Conservation (phyloP, 1,140 invertebrate genomes). For the Eufriesea mexicana region DNA sequence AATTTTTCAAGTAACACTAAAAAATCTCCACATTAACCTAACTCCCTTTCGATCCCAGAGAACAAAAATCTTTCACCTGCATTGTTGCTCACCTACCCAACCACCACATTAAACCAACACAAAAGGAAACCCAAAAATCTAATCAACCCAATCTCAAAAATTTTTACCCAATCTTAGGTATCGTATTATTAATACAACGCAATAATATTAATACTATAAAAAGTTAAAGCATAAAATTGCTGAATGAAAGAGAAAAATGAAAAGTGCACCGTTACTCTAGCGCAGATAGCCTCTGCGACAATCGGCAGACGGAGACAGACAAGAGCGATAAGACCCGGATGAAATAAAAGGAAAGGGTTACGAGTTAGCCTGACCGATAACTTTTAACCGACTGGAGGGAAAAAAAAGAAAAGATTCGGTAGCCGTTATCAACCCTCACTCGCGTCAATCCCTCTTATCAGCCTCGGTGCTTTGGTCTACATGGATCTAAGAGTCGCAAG, state of each 20-base stretch:
- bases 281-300: not conserved
- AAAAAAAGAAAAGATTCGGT: conserved; percentile 35
- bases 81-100: too few species aligned
- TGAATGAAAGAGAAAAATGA: not conserved
- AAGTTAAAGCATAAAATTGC: not conserved
- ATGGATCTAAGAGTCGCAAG: not conserved
- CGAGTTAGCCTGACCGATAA: conserved; percentile 54
- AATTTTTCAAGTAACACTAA: too few species aligned
- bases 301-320: not conserved
- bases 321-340: not conserved
- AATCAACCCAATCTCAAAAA: too few species aligned
- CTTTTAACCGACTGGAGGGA: conserved; percentile 49
- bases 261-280: not conserved
- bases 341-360: conserved; percentile 19
- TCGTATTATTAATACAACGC: too few species aligned
- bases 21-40: too few species aligned
- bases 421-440: conserved; percentile 52
- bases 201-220: too few species aligned
- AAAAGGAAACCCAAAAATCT: too few species aligned
- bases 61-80: too few species aligned
- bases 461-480: not conserved
- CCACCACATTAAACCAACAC: too few species aligned
- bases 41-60: too few species aligned
- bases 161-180: too few species aligned
- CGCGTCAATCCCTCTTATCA: conserved; percentile 61